A percentile compares a stretch with the other conserved stretches of the same genome.
These are phyloP conservation scores for Petroica traversi DNA, from an alignment of 2,113 vertebrate genomes.

Conservation along the genomic window DNA sequence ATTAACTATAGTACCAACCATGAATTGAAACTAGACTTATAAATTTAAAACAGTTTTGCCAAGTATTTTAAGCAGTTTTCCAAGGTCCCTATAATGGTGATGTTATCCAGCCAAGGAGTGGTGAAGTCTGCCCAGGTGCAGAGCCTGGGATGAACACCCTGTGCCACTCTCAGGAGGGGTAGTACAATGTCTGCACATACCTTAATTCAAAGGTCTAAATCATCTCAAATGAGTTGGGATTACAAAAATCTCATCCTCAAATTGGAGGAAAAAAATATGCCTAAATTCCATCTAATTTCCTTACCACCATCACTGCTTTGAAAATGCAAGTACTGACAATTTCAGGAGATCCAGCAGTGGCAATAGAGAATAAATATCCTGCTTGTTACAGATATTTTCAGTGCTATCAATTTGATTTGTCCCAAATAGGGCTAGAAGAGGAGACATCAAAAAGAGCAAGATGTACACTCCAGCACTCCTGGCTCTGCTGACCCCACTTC, in stretches of 20 bases:
- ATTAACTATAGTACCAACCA: neutral
- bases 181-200: neutral
- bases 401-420: constrained; percentile 37
- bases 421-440: constrained; percentile 26
- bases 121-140: neutral
- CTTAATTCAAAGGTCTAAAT: neutral
- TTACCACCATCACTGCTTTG: neutral
- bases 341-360: neutral
- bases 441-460: constrained; percentile 61
- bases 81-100: neutral
- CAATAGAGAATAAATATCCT: constrained; percentile 19
- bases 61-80: neutral
- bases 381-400: constrained; percentile 31
- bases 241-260: neutral
- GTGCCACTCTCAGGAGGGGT: neutral
- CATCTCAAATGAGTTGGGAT: neutral
- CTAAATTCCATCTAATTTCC: neutral
- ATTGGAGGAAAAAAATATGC: neutral
- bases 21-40: neutral
- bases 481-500: constrained; percentile 31
- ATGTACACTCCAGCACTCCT: constrained; percentile 25
- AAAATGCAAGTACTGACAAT: neutral
- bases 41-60: neutral
- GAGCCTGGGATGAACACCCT: neutral
- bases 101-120: neutral